Evolutionary conservation across 2,113 vertebrate genomes (phyloP).

Genomic region (Proteles cristata): DNA sequence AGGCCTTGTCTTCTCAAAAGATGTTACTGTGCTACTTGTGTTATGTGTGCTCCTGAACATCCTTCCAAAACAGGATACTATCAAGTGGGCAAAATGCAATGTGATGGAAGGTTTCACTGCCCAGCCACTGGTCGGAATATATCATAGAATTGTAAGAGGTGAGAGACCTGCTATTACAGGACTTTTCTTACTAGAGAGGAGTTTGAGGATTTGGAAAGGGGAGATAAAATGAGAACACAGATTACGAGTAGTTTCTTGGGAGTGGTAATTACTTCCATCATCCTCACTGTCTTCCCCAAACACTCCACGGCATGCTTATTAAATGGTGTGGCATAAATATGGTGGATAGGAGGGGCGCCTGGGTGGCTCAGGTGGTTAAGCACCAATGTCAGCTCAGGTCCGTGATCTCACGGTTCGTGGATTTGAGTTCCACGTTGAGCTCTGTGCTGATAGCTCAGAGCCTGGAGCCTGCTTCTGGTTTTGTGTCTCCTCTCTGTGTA

Average conservation of each 20-base stretch:
- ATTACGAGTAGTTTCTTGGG: not conserved
- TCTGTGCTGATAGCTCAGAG: too few relatives aligned
- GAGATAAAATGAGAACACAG: not conserved
- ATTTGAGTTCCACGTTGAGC: too few relatives aligned
- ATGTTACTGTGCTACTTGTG: not conserved
- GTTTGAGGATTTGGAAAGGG: conserved; percentile 47
- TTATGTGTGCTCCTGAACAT: not conserved
- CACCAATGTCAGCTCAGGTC: too few relatives aligned
- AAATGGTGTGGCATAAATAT: not conserved
- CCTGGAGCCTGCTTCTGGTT: too few relatives aligned
- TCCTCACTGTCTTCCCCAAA: not conserved
- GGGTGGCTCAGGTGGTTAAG: too few relatives aligned
- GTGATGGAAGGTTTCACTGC: not conserved
- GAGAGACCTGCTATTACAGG: not conserved
- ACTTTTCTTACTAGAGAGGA: not conserved
- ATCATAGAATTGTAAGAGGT: not conserved
- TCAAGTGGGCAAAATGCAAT: not conserved
- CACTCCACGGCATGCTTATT: not conserved
- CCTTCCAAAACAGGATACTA: not conserved
- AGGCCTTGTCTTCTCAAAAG: conserved; percentile 10
- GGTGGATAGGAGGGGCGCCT: too few relatives aligned
- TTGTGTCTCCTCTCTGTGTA: too few relatives aligned
- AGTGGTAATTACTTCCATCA: not conserved
- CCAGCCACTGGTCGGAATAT: not conserved
- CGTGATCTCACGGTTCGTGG: too few relatives aligned